Evolutionary conservation across 2,113 vertebrate species (phyloP).

Genomic region (Corythoichthys haematopterus): DNA sequence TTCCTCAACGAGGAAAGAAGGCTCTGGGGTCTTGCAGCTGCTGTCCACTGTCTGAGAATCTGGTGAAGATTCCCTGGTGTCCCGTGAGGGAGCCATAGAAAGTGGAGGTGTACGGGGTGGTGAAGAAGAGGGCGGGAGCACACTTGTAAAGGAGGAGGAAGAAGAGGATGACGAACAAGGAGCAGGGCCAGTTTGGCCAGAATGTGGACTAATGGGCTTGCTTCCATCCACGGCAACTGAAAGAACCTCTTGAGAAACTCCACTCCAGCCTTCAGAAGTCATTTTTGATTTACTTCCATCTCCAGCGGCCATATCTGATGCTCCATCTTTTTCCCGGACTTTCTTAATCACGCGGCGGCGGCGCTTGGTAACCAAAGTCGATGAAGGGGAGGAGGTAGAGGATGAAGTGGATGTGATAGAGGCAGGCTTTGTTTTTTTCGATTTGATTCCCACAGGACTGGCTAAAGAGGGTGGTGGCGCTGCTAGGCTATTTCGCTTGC

Average conservation of each 20-base stretch:
- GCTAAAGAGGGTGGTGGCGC: constrained; percentile 43
- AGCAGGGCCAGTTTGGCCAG: constrained; percentile 59
- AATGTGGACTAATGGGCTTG: constrained; percentile 63
- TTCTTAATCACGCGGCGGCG: constrained; percentile 68
- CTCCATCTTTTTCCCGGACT: constrained; percentile 50
- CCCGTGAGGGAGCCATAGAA: constrained; percentile 51
- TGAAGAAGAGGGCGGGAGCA: constrained; percentile 68
- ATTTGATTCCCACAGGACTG: constrained; percentile 43
- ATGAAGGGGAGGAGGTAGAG: constrained; percentile 72
- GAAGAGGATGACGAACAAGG: constrained; percentile 72
- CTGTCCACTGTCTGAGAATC: constrained; percentile 92
- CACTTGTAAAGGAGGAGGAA: constrained; percentile 63
- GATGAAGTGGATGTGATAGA: constrained; percentile 77
- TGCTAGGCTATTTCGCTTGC: constrained; percentile 55
- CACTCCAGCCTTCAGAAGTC: constrained; percentile 49
- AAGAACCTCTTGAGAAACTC: constrained; percentile 47
- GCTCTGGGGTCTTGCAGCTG: constrained; percentile 86
- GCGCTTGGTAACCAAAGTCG: constrained; percentile 62
- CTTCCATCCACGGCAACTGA: constrained; percentile 32
- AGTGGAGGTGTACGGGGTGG: constrained; percentile 71
- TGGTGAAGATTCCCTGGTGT: constrained; percentile 78
- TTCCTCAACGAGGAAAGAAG: constrained; percentile 78
- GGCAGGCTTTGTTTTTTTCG: constrained; percentile 74
- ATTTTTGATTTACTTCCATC: constrained; percentile 41
- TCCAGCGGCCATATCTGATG: constrained; percentile 8